These are phyloP conservation scores for Drosophila triauraria DNA, from an alignment of 1,140 invertebrate species.

Conservation along the genomic window DNA sequence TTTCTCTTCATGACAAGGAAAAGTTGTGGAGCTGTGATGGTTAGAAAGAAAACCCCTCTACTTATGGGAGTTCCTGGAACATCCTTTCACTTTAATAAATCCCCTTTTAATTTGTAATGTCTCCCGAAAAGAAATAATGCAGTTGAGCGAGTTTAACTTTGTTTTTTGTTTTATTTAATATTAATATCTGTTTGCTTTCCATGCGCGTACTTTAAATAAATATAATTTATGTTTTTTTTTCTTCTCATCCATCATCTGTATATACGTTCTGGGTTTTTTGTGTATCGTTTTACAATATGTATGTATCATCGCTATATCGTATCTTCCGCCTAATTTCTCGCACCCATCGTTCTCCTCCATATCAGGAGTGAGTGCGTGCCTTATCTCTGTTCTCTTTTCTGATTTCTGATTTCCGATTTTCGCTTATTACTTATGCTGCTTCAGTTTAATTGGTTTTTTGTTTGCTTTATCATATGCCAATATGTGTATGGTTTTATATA, in stretches of 20 bases:
- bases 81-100: no score
- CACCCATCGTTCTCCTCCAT: constrained; percentile 2
- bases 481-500: constrained; percentile 73
- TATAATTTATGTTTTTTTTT: constrained; percentile 76
- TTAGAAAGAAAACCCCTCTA: no score
- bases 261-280: constrained; percentile 57
- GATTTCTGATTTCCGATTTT: constrained; percentile 48
- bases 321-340: constrained; percentile 28
- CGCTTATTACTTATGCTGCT: constrained; percentile 47
- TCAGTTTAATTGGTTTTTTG: constrained; percentile 39
- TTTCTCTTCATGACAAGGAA: no score
- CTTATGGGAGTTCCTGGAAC: no score
- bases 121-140: constrained; percentile 4
- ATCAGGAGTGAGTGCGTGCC: constrained; percentile 3
- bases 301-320: constrained; percentile 53
- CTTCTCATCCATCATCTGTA: constrained; percentile 48
- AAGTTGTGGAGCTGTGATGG: no score
- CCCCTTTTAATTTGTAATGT: no score
- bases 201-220: constrained; percentile 83
- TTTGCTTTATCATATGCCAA: constrained; percentile 73
- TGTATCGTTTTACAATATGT: constrained; percentile 79
- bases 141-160: constrained; percentile 57
- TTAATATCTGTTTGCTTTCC: constrained; percentile 83
- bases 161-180: constrained; percentile 81
- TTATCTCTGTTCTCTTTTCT: constrained; percentile 52